Percentiles rank a stretch among this genome's conserved stretches.
Evolutionary conservation across 2,797 vertebrate species (phyloP).

Genomic region (Hephaestus fuliginosus): DNA sequence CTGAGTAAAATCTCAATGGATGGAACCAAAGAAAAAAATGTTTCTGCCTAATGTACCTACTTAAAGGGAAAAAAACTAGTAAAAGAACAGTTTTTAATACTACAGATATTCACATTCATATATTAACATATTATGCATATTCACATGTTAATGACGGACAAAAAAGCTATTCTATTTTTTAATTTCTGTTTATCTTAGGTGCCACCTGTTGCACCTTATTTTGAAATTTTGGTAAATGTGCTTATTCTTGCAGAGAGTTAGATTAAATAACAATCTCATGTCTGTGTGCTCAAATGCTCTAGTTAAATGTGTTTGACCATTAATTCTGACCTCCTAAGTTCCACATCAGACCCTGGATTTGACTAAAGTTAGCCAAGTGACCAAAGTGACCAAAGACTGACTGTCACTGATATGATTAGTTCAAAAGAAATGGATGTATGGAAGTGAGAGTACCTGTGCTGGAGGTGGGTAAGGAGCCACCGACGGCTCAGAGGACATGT

Average conservation of each 20-base stretch:
- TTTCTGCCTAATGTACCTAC: neutral
- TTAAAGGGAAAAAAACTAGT: neutral
- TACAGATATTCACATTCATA: neutral
- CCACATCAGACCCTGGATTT: slow-evolving; percentile 1
- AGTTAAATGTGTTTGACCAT: neutral
- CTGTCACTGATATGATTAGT: slow-evolving; percentile 19
- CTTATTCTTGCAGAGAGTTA: neutral
- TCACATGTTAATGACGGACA: neutral
- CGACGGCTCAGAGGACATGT: neutral
- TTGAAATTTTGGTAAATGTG: neutral
- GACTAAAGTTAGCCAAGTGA: slow-evolving; percentile 2
- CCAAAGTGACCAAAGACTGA: neutral
- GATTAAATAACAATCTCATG: neutral
- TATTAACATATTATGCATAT: too few relatives aligned
- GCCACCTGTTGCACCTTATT: neutral
- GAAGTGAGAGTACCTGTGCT: neutral
- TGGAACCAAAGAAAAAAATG: neutral
- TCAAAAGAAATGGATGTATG: neutral
- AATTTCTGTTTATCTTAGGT: neutral
- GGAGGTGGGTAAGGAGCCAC: neutral
- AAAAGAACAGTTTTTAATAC: neutral
- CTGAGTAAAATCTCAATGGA: neutral
- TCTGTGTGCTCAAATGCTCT: neutral
- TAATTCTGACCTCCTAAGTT: neutral
- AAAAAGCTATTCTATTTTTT: neutral